Percentiles rank a stretch among this genome's conserved stretches.
Evolutionary conservation across 1,140 invertebrate species (phyloP).

Genomic region (Chymomyza costata): DNA sequence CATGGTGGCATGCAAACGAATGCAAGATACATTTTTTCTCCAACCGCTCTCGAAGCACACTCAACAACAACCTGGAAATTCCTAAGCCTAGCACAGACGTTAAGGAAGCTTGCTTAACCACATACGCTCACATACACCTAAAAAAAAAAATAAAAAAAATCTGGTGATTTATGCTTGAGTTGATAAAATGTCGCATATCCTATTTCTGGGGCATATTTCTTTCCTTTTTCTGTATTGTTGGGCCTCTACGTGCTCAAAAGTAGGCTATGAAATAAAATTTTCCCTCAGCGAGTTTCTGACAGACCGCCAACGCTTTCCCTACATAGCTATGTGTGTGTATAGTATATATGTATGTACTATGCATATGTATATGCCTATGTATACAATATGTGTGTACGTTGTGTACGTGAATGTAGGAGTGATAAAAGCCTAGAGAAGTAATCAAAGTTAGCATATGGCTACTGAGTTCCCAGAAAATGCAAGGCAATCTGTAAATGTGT

Average conservation of each 20-base stretch:
- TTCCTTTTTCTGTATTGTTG: too few species aligned
- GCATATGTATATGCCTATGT: too few species aligned
- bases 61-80: conserved; percentile 18
- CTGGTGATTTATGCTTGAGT: conserved; percentile 47
- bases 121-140: conserved; percentile 3
- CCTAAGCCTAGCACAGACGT: too few species aligned
- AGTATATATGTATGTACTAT: too few species aligned
- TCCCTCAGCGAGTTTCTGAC: neutral
- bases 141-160: too few species aligned
- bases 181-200: conserved; percentile 50
- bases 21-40: conserved; percentile 54
- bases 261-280: conserved; percentile 46
- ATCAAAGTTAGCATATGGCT: conserved; percentile 59
- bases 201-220: conserved; percentile 23
- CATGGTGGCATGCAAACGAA: conserved; percentile 52
- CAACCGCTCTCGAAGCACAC: conserved; percentile 9
- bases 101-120: neutral
- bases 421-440: conserved; percentile 52
- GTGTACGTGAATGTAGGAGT: neutral
- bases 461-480: conserved; percentile 38
- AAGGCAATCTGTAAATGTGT: conserved; percentile 50
- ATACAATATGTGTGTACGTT: neutral
- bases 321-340: conserved; percentile 1
- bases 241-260: conserved; percentile 29
- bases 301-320: conserved; percentile 4